Evolutionary conservation across 1,140 invertebrate genomes (phyloP).

Genomic region (Drosophila asahinai): DNA sequence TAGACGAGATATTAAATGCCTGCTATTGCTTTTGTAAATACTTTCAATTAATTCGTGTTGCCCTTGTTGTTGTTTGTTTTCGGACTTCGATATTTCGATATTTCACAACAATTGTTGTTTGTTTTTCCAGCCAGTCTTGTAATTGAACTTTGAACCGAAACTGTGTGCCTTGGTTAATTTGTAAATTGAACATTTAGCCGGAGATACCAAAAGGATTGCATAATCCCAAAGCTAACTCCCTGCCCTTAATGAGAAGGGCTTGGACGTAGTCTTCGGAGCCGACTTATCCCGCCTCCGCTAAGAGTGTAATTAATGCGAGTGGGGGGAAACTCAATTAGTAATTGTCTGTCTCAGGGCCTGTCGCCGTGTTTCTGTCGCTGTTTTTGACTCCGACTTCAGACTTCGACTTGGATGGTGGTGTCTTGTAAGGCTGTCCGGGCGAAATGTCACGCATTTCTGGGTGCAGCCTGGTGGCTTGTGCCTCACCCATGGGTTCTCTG

Average conservation of each 20-base stretch:
- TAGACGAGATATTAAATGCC: slow-evolving; percentile 45
- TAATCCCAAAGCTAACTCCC: slow-evolving; percentile 40
- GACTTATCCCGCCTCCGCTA: slow-evolving; percentile 10
- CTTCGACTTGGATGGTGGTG: slow-evolving; percentile 10
- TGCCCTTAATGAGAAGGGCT: slow-evolving; percentile 59
- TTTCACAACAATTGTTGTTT: slow-evolving; percentile 55
- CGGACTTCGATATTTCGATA: slow-evolving; percentile 45
- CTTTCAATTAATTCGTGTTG: slow-evolving; percentile 70
- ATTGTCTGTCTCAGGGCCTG: slow-evolving; percentile 47
- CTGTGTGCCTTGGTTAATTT: slow-evolving; percentile 58
- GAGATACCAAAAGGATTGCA: slow-evolving; percentile 61
- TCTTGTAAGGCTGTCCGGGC: slow-evolving; percentile 55
- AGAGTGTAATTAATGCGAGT: slow-evolving; percentile 47
- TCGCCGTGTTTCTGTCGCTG: slow-evolving; percentile 34
- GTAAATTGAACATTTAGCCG: slow-evolving; percentile 46
- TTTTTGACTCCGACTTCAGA: slow-evolving; percentile 17
- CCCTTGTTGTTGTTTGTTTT: slow-evolving; percentile 63
- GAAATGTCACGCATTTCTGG: slow-evolving; percentile 77
- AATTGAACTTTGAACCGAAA: slow-evolving; percentile 72
- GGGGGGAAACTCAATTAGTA: slow-evolving; percentile 50
- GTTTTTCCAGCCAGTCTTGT: slow-evolving; percentile 43
- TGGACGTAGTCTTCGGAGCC: slow-evolving; percentile 7
- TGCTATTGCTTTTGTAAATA: slow-evolving; percentile 30
- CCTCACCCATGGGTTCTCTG: slow-evolving; percentile 47
- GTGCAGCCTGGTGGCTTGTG: slow-evolving; percentile 71